phyloP scores from a whole-genome alignment of 2,797 vertebrate genomes.

The Antennarius maculatus region DNA sequence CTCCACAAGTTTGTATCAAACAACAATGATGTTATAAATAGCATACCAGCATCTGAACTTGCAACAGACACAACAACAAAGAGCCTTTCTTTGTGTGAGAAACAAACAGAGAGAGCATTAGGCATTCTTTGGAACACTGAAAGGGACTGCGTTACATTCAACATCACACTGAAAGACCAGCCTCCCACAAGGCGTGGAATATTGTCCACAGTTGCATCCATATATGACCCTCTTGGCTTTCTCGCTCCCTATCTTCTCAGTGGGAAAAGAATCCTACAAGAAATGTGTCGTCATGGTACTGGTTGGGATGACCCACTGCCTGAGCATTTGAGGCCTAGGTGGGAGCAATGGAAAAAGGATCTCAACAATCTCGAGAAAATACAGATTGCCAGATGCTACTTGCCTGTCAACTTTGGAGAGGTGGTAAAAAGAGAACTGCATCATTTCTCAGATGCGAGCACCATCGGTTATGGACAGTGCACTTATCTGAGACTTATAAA shows the following conservation, averaged over 20 bases:
- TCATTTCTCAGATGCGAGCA: neutral
- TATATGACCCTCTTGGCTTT: neutral
- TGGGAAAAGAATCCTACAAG: slow-evolving; percentile 7
- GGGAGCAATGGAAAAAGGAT: neutral
- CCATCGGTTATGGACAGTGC: slow-evolving; percentile 19
- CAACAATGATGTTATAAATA: too few relatives aligned
- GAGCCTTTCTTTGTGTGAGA: too few relatives aligned
- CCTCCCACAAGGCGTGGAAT: too few relatives aligned
- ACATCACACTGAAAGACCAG: too few relatives aligned
- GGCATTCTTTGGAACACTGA: too few relatives aligned
- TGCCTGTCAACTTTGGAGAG: slow-evolving; percentile 6
- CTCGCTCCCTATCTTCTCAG: neutral
- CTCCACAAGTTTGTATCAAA: too few relatives aligned
- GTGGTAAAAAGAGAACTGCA: neutral
- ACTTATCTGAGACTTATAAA: slow-evolving; percentile 11
- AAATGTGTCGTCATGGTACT: neutral
- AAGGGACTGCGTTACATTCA: too few relatives aligned
- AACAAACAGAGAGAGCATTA: too few relatives aligned
- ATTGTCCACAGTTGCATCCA: too few relatives aligned
- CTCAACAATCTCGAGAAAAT: slow-evolving; percentile 10
- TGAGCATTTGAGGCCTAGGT: neutral
- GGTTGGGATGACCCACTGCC: neutral
- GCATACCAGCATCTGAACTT: too few relatives aligned
- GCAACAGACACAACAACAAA: too few relatives aligned
- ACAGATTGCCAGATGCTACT: neutral